These are phyloP conservation scores for Sabatieria punctata DNA, from an alignment of 2,888 invertebrate species.

Conservation along the genomic window DNA sequence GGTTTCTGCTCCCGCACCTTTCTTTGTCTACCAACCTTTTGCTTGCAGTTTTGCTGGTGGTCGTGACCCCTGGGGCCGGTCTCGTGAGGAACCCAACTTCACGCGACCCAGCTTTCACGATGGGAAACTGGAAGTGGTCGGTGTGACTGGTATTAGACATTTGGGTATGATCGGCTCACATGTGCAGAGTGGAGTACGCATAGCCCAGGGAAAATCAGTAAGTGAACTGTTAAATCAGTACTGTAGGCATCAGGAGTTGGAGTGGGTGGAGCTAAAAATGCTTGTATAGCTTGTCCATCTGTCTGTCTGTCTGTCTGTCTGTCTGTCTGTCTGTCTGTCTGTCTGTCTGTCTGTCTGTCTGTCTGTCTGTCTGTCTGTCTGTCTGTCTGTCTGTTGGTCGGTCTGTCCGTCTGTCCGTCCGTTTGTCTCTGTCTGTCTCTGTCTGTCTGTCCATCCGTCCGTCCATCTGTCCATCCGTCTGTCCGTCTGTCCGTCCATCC, in stretches of 20 bases:
- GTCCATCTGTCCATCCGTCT: too few species aligned
- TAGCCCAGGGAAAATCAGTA: conserved; percentile 73
- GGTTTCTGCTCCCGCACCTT: conserved; percentile 41
- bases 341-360: too few species aligned
- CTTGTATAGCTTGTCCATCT: too few species aligned
- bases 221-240: conserved; percentile 15
- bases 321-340: too few species aligned
- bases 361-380: neutral
- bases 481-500: too few species aligned
- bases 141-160: conserved; percentile 95
- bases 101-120: conserved; percentile 98
- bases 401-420: too few species aligned
- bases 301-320: too few species aligned
- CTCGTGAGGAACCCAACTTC: conserved; percentile 85
- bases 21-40: neutral
- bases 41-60: conserved; percentile 63
- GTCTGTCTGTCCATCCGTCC: too few species aligned
- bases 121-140: conserved; percentile 95
- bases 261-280: too few species aligned
- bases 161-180: conserved; percentile 98
- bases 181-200: conserved; percentile 72
- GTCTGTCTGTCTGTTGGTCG: neutral
- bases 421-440: too few species aligned
- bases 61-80: conserved; percentile 98
- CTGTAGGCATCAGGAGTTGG: neutral